Percentiles rank a stretch among this genome's conserved stretches.
These are phyloP conservation scores for Gymnoscelis rufifasciata DNA, from an alignment of 2,888 invertebrate genomes.

Conservation along the genomic window DNA sequence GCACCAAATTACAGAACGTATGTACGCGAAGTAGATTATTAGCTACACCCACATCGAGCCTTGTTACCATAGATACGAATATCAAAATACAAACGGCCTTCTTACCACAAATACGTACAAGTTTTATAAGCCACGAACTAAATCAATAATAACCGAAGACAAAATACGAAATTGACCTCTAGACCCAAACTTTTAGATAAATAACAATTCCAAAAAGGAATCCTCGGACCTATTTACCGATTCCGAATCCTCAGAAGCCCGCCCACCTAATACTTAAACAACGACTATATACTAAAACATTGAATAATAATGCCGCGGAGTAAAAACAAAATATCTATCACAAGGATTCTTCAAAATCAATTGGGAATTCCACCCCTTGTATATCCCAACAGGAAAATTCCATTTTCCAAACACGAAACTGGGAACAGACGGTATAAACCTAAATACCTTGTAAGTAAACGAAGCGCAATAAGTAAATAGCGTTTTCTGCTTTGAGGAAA, in stretches of 20 bases:
- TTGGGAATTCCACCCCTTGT: slow-evolving; percentile 64
- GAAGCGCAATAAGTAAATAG: slow-evolving; percentile 75
- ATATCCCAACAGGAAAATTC: slow-evolving; percentile 71
- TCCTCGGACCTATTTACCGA: background rate
- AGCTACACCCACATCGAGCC: slow-evolving; percentile 9
- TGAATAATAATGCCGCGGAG: slow-evolving; percentile 40
- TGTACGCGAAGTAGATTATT: slow-evolving; percentile 4
- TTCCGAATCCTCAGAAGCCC: background rate
- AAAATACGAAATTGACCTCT: background rate
- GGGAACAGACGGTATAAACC: slow-evolving; percentile 64
- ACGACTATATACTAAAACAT: slow-evolving; percentile 16
- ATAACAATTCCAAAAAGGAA: background rate
- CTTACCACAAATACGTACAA: slow-evolving; percentile 5
- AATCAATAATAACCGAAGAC: slow-evolving; percentile 5
- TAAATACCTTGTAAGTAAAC: slow-evolving; percentile 77
- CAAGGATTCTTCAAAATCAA: slow-evolving; percentile 60
- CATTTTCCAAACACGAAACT: slow-evolving; percentile 71
- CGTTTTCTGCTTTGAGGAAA: slow-evolving; percentile 61
- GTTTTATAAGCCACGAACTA: slow-evolving; percentile 3
- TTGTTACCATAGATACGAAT: slow-evolving; percentile 14
- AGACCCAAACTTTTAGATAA: background rate
- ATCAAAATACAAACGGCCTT: slow-evolving; percentile 17
- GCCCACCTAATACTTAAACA: slow-evolving; percentile 11
- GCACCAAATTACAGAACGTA: no score
- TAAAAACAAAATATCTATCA: slow-evolving; percentile 51